Evolutionary conservation across 2,113 vertebrate genomes (phyloP).

Genomic region (Zingel zingel): DNA sequence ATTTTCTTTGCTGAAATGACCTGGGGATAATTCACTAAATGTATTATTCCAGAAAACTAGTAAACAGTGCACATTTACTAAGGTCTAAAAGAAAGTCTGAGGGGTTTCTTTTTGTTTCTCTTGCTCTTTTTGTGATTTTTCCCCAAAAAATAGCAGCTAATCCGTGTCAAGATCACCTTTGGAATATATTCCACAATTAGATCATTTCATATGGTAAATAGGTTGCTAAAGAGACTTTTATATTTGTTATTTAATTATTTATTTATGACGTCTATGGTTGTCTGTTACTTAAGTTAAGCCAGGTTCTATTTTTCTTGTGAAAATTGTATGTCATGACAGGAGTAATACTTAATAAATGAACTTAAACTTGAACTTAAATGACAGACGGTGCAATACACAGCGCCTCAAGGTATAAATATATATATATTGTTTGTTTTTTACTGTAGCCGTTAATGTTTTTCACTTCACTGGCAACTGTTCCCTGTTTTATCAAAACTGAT

Average conservation of each 20-base stretch:
- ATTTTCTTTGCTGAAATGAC: conserved; percentile 1
- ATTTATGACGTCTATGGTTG: neutral
- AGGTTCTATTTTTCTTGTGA: conserved; percentile 11
- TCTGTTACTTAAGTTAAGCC: neutral
- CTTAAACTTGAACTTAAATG: conserved; percentile 40
- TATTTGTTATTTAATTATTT: neutral
- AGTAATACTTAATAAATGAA: conserved; percentile 16
- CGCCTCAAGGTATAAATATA: conserved; percentile 2
- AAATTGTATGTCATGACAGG: conserved; percentile 12
- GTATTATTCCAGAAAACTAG: neutral
- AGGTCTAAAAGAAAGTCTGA: neutral
- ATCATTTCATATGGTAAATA: neutral
- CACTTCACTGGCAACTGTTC: conserved; percentile 15
- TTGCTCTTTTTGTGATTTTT: neutral
- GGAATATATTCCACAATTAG: neutral
- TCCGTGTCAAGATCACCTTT: neutral
- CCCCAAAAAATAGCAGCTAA: neutral
- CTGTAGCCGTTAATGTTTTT: conserved; percentile 3
- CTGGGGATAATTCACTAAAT: neutral
- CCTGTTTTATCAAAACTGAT: conserved; percentile 40
- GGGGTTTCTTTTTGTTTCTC: neutral
- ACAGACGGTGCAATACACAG: conserved; percentile 5
- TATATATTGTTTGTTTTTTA: neutral
- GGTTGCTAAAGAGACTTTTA: neutral
- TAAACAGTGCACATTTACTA: neutral